Base-by-base conservation (phyloP, 2,113 vertebrate genomes). In the Campylomormyrus numenius region DNA sequence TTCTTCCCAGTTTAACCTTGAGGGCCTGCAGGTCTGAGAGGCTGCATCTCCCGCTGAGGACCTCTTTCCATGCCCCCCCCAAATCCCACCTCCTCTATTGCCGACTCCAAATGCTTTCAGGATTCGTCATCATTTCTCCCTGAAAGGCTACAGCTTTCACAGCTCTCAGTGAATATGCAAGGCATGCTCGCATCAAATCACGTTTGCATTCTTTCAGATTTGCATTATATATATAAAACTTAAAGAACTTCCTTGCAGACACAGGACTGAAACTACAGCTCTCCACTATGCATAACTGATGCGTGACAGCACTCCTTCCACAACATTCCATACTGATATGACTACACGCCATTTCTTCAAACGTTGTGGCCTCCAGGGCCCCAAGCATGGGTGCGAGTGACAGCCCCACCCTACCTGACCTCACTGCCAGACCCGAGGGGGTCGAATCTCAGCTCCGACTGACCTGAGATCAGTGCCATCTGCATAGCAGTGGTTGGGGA, bases 381-480 rank as follows among this genome's bases (percentile, higher is more conserved):
- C 66, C 27, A 5, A 11, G 27, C 27, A 35, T 35, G 27, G 66
- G 66, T 74, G 10, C 66, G 66, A 74, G 66, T 74, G 27, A 74
- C 9, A 74, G 24, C 24, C 56, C 7, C 0, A 9, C 21, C 56
- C 56, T 6, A 70, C 27, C n/a, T 74, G 66, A 74, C n/a, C 3
- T 3, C 66, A 31, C 66, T 74, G 66, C n/a, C 66, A 31, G 66
- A 27, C 66, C 66, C n/a, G 0, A n/a, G n/a, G 27, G 11, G 89
- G 90, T 92, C 92, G 93, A 94, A 94, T 93, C 92, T 94, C 86
- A 92, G 94, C 94, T 94, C 91, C 92, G 90, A 91, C 91, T 77
- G n/a, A 53, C 7, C 15, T 89, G 90, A 89, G 92, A 91, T 87
- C 91, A 91, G 89, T 89, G 90, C 84, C 92, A 91, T 83, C 91